Evolutionary conservation across 2,888 invertebrate species (phyloP).

Genomic region (Carpatolechia fugitivella): DNA sequence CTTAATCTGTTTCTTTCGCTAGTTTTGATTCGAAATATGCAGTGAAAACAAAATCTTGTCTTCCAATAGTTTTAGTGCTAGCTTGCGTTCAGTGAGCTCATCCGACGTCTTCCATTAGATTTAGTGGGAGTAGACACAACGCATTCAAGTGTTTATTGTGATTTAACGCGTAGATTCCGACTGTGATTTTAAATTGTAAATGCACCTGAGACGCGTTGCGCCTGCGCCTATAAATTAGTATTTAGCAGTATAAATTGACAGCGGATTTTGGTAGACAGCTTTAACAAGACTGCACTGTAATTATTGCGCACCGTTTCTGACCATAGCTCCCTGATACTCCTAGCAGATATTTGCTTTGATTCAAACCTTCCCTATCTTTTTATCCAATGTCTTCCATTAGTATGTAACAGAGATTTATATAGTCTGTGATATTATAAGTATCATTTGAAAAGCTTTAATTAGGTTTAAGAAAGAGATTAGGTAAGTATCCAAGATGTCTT

Average conservation of each 20-base stretch:
- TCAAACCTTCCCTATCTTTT: constrained; percentile 35
- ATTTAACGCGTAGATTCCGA: constrained; percentile 32
- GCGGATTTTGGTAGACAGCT: constrained; percentile 78
- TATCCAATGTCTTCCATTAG: constrained; percentile 70
- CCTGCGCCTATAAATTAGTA: constrained; percentile 50
- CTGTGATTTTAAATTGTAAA: constrained; percentile 38
- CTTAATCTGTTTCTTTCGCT: constrained; percentile 25
- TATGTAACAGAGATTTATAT: constrained; percentile 44
- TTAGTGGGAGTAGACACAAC: constrained; percentile 39
- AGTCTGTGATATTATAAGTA: constrained; percentile 66
- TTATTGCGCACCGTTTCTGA: constrained; percentile 61
- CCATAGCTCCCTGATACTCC: constrained; percentile 46
- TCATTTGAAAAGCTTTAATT: constrained; percentile 64
- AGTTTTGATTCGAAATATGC: constrained; percentile 32
- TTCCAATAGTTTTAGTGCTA: constrained; percentile 67
- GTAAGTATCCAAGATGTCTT: neutral
- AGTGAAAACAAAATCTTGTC: constrained; percentile 78
- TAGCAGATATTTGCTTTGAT: constrained; percentile 29
- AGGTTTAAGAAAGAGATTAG: constrained; percentile 27
- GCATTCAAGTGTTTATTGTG: constrained; percentile 36
- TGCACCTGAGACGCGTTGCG: constrained; percentile 35
- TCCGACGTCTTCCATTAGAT: constrained; percentile 73
- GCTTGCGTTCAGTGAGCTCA: constrained; percentile 43
- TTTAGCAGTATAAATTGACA: constrained; percentile 55
- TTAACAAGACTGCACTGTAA: constrained; percentile 74